A percentile compares a stretch with the other conserved stretches of the same genome.
Evolutionary conservation across 2,888 invertebrate genomes (phyloP).

Genomic region (Hirtodrosophila duncani): DNA sequence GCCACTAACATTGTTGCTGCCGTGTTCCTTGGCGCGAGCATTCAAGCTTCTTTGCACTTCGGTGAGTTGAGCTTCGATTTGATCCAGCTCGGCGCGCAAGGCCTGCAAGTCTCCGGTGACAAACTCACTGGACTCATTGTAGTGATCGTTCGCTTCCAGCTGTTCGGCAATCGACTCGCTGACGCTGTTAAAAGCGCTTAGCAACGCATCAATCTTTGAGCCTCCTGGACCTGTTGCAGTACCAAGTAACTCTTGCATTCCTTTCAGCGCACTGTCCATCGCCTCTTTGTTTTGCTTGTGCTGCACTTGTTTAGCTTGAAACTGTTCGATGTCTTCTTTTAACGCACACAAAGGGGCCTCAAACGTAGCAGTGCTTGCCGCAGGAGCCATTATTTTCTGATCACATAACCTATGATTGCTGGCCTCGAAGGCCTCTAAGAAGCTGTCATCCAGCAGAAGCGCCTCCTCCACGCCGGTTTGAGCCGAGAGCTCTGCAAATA

Average conservation of each 20-base stretch:
- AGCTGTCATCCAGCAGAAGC: conserved; percentile 47
- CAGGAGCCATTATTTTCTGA: conserved; percentile 31
- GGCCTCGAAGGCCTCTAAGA: conserved; percentile 49
- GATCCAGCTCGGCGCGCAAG: conserved; percentile 56
- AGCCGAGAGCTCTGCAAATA: conserved; percentile 40
- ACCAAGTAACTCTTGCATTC: conserved; percentile 35
- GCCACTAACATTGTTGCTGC: conserved; percentile 5
- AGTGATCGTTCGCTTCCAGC: conserved; percentile 56
- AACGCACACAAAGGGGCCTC: conserved; percentile 49
- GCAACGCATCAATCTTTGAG: conserved; percentile 51
- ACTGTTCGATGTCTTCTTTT: conserved; percentile 65
- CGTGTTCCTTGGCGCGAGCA: conserved; percentile 32
- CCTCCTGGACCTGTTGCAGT: background rate
- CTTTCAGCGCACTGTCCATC: conserved; percentile 51
- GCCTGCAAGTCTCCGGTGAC: conserved; percentile 54
- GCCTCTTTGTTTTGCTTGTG: conserved; percentile 62
- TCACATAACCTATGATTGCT: conserved; percentile 47
- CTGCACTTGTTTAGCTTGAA: conserved; percentile 59
- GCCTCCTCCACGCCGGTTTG: conserved; percentile 27
- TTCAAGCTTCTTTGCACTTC: conserved; percentile 57
- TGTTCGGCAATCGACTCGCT: conserved; percentile 62
- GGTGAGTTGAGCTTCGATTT: conserved; percentile 62
- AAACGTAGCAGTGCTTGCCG: conserved; percentile 29
- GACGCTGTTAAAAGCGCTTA: conserved; percentile 61
- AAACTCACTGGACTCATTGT: conserved; percentile 58